These are phyloP conservation scores for Ganaspis brasiliensis DNA, from an alignment of 2,888 invertebrate species.

Conservation along the genomic window DNA sequence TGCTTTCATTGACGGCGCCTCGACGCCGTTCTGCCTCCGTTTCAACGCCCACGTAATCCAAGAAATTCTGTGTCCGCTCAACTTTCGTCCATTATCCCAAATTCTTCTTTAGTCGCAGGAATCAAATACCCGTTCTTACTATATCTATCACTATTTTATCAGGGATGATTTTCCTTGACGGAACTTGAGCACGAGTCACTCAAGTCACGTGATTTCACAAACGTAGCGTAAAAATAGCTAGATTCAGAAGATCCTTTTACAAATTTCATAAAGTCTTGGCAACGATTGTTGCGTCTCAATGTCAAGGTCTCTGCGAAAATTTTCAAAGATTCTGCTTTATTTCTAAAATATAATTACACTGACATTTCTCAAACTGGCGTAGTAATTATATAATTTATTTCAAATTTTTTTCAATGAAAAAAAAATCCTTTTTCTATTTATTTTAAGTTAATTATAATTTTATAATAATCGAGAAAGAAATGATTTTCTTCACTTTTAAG, in stretches of 20 bases:
- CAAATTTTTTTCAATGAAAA: too few species aligned
- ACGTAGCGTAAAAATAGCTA: constrained; percentile 10
- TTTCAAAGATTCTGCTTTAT: too few species aligned
- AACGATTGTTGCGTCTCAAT: constrained; percentile 12
- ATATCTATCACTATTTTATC: constrained; percentile 8
- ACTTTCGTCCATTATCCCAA: constrained; percentile 53
- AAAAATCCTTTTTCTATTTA: too few species aligned
- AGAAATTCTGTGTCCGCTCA: constrained; percentile 45
- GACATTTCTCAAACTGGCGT: too few species aligned
- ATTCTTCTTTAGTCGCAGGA: constrained; percentile 54
- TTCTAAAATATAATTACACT: too few species aligned
- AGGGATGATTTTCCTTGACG: constrained; percentile 1
- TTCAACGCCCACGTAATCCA: constrained; percentile 57
- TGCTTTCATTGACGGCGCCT: constrained; percentile 53
- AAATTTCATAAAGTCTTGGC: constrained; percentile 10
- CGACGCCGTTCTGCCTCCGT: constrained; percentile 54
- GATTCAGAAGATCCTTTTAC: background rate
- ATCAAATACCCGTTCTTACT: constrained; percentile 20
- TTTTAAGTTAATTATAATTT: too few species aligned
- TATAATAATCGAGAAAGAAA: too few species aligned
- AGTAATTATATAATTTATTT: too few species aligned
- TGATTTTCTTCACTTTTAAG: too few species aligned
- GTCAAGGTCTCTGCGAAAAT: constrained; percentile 26
- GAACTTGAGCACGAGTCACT: constrained; percentile 25
- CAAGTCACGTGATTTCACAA: constrained; percentile 9